Evolutionary conservation across 1,140 invertebrate genomes (phyloP).

Genomic region (Meloidogyne hapla): DNA sequence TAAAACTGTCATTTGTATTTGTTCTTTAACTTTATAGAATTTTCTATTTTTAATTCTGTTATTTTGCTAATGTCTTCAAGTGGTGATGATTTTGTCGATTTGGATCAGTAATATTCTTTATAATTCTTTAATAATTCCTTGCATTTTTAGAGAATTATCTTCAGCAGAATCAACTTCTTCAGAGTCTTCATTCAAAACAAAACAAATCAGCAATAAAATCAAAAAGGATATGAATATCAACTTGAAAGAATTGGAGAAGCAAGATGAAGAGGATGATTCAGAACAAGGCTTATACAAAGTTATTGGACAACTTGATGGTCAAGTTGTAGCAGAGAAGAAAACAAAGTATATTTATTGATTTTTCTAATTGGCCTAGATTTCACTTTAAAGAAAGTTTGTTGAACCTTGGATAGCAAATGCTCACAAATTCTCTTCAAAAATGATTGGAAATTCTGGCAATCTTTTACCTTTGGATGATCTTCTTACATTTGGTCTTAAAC

Average conservation of each 20-base stretch:
- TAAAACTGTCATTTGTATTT: too few relatives aligned
- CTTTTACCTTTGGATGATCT: neutral
- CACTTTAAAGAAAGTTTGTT: neutral
- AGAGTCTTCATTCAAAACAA: neutral
- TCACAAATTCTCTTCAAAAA: neutral
- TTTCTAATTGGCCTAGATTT: too few relatives aligned
- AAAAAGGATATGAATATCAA: neutral
- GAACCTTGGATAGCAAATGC: neutral
- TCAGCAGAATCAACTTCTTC: neutral
- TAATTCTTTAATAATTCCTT: neutral
- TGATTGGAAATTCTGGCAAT: neutral
- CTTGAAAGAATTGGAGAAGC: neutral
- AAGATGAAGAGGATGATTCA: neutral
- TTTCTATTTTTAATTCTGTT: too few relatives aligned
- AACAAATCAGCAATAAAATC: neutral
- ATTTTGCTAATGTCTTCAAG: neutral
- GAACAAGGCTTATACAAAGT: neutral
- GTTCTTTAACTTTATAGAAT: too few relatives aligned
- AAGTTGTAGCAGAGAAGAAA: neutral
- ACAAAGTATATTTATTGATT: neutral
- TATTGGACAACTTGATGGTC: neutral
- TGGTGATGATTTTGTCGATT: neutral
- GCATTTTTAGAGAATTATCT: constrained; percentile 5
- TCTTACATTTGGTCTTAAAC: constrained; percentile 25
- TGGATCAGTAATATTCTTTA: neutral